Evolutionary conservation across 2,888 invertebrate genomes (phyloP).

Genomic region (Tenthredo livida): DNA sequence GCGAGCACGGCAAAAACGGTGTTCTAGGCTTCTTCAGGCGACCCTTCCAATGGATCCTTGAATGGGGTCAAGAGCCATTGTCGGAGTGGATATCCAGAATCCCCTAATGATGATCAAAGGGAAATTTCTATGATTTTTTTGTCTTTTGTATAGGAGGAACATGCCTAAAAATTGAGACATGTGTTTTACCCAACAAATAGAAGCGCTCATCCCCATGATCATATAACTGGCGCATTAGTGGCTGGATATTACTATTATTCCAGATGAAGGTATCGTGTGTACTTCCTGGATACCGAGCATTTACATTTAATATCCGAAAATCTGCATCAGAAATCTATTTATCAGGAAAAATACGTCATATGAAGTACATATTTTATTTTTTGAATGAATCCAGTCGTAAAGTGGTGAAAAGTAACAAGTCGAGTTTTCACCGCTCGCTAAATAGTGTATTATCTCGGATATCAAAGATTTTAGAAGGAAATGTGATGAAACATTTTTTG

Average conservation of each 20-base stretch:
- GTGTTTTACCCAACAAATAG: constrained; percentile 33
- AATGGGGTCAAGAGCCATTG: constrained; percentile 56
- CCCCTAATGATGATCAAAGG: constrained; percentile 52
- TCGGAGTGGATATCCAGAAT: constrained; percentile 60
- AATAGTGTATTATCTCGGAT: no score
- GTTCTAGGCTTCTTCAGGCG: constrained; percentile 57
- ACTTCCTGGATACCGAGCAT: constrained; percentile 56
- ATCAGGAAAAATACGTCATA: no score
- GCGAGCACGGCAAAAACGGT: constrained; percentile 47
- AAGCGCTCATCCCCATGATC: constrained; percentile 43
- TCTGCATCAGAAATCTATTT: not conserved
- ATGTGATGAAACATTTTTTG: no score
- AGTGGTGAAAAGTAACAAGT: no score
- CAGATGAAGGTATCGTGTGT: constrained; percentile 59
- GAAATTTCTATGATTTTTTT: no score
- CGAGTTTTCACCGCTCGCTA: no score
- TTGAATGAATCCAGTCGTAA: no score
- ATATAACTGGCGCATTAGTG: constrained; percentile 54
- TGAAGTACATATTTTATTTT: no score
- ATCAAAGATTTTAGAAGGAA: no score
- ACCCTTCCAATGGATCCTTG: constrained; percentile 34
- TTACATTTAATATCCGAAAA: constrained; percentile 26
- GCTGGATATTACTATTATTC: constrained; percentile 58
- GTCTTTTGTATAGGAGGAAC: not conserved
- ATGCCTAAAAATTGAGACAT: not conserved